Conservation (phyloP, 1,140 invertebrate species). For the Bombus impatiens region DNA sequence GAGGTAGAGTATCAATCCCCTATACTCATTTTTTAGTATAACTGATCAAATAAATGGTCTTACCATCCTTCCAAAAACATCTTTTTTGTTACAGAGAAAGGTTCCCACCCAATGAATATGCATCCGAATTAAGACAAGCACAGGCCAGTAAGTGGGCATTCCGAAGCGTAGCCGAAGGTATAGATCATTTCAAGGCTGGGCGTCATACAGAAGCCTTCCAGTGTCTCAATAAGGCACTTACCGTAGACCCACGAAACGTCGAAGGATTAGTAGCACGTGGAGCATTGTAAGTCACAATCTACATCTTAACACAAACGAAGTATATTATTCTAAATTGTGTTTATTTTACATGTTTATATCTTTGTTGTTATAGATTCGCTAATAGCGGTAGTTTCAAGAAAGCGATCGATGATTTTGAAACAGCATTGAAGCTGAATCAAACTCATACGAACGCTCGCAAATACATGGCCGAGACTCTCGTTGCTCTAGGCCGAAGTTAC, state of each 20-base stretch:
- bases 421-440: constrained; percentile 92
- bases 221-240: constrained; percentile 95
- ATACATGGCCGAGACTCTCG: constrained; percentile 96
- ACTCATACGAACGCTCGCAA: constrained; percentile 96
- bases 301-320: neutral
- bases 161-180: constrained; percentile 95
- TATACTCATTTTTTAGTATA: neutral
- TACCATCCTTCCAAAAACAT: neutral
- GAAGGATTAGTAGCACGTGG: constrained; percentile 97
- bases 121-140: constrained; percentile 90
- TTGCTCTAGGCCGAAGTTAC: constrained; percentile 91
- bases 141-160: constrained; percentile 97
- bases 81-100: constrained; percentile 83
- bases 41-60: neutral
- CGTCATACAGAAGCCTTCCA: constrained; percentile 96
- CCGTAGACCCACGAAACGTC: constrained; percentile 95
- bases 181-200: constrained; percentile 95
- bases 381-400: constrained; percentile 96
- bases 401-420: constrained; percentile 97
- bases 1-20: constrained; percentile 83
- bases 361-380: constrained; percentile 86
- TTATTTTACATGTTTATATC: neutral
- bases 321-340: neutral
- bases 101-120: constrained; percentile 91
- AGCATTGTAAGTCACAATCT: constrained; percentile 86